phyloP scores from a whole-genome alignment of 1,140 invertebrate genomes.

The Euura lappo region DNA sequence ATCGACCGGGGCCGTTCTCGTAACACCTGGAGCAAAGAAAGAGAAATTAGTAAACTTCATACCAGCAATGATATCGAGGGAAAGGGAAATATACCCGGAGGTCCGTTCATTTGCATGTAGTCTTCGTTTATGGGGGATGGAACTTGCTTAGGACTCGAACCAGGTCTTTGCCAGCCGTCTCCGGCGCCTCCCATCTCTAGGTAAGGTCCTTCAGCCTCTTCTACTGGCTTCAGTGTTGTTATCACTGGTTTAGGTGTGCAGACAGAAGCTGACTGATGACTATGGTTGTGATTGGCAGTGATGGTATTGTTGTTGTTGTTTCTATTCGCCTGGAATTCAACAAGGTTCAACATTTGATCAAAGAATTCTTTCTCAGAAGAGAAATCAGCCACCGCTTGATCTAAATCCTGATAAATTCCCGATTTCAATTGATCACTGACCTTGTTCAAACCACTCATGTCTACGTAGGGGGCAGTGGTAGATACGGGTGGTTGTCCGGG shows the following conservation, averaged over 20 bases:
- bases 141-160: conserved; percentile 50
- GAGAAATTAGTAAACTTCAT: too few species aligned
- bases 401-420: background rate
- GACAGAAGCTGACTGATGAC: conserved; percentile 43
- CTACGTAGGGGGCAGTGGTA: conserved; percentile 55
- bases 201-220: conserved; percentile 53
- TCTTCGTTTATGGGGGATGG: conserved; percentile 55
- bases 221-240: conserved; percentile 54
- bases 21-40: conserved; percentile 36
- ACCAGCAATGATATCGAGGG: too few species aligned
- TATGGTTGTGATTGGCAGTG: conserved; percentile 56
- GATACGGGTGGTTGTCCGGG: conserved; percentile 50
- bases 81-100: conserved; percentile 43
- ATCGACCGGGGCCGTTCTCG: conserved; percentile 54
- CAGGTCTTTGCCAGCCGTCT: conserved; percentile 49
- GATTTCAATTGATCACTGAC: conserved; percentile 27
- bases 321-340: conserved; percentile 48
- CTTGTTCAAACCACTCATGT: conserved; percentile 59
- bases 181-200: conserved; percentile 47
- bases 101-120: conserved; percentile 56
- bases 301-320: conserved; percentile 55
- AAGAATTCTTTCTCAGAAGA: too few species aligned
- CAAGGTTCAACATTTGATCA: background rate
- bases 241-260: conserved; percentile 51
- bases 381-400: background rate